These are phyloP conservation scores for Hylia prasina DNA, from an alignment of 2,113 vertebrate species.

Conservation along the genomic window DNA sequence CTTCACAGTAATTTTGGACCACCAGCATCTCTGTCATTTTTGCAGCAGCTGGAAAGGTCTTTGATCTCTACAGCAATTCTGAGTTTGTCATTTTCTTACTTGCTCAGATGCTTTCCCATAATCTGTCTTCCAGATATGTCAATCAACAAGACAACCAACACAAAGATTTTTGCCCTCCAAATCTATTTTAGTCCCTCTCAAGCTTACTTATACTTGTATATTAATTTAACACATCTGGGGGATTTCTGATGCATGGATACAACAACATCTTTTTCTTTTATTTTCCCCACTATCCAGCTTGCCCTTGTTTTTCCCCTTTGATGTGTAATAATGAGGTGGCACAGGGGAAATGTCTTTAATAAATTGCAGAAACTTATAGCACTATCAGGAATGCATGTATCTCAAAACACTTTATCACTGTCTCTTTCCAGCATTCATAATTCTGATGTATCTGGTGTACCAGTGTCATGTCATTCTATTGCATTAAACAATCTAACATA, in stretches of 20 bases:
- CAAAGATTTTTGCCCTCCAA: not conserved
- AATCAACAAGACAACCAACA: not conserved
- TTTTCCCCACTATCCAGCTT: not conserved
- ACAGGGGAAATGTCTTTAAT: constrained; percentile 51
- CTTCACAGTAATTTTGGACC: not conserved
- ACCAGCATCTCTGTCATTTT: not conserved
- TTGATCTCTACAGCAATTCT: not conserved
- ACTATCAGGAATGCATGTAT: constrained; percentile 27
- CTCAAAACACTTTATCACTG: constrained; percentile 54
- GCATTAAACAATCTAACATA: constrained; percentile 61
- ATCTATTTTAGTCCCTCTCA: not conserved
- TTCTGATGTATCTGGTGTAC: constrained; percentile 54
- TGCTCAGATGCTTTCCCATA: not conserved
- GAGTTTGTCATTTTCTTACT: not conserved
- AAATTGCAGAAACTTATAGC: constrained; percentile 53
- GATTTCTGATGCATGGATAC: not conserved
- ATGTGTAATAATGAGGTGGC: constrained; percentile 51
- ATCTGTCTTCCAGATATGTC: not conserved
- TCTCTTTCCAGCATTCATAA: constrained; percentile 54
- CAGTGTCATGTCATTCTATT: constrained; percentile 56
- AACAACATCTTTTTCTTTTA: not conserved
- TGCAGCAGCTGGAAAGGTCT: not conserved
- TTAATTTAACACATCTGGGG: not conserved
- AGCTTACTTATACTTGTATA: not conserved
- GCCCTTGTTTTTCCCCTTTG: constrained; percentile 44